phyloP scores from a whole-genome alignment of 64 coral and sea anemone species.

The Anthopleura sola region DNA sequence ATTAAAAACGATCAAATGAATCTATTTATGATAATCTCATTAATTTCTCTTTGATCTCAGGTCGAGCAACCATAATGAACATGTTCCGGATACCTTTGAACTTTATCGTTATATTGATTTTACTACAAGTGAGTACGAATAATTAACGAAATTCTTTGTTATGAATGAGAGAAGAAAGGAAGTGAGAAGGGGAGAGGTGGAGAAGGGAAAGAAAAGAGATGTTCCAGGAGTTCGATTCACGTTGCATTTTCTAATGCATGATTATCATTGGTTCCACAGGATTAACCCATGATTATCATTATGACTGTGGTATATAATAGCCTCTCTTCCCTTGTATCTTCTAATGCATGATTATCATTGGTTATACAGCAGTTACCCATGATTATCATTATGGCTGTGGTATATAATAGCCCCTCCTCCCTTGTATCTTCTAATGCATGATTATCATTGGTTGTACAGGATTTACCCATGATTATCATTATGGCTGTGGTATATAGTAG shows the following conservation, averaged over 20 bases:
- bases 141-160: background rate
- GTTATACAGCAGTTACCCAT: slow-evolving; percentile 46
- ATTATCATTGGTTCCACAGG: too few relatives aligned
- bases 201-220: too few relatives aligned
- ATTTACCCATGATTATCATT: too few relatives aligned
- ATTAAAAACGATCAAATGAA: too few relatives aligned
- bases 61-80: slow-evolving; percentile 91
- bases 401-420: too few relatives aligned
- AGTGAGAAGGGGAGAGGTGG: background rate
- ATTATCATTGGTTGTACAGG: too few relatives aligned
- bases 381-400: slow-evolving; percentile 39
- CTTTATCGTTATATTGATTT: slow-evolving; percentile 78
- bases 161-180: background rate
- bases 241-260: too few relatives aligned
- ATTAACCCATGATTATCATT: too few relatives aligned
- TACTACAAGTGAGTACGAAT: slow-evolving; percentile 55
- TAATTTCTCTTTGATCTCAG: slow-evolving; percentile 24
- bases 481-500: too few relatives aligned
- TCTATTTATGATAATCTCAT: background rate
- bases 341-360: background rate
- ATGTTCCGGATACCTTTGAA: slow-evolving; percentile 91
- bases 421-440: too few relatives aligned
- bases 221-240: too few relatives aligned
- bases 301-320: too few relatives aligned
- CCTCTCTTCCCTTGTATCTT: background rate